Conservation (phyloP, 2,797 vertebrate species). For the Cryptoblepharus egeriae region DNA sequence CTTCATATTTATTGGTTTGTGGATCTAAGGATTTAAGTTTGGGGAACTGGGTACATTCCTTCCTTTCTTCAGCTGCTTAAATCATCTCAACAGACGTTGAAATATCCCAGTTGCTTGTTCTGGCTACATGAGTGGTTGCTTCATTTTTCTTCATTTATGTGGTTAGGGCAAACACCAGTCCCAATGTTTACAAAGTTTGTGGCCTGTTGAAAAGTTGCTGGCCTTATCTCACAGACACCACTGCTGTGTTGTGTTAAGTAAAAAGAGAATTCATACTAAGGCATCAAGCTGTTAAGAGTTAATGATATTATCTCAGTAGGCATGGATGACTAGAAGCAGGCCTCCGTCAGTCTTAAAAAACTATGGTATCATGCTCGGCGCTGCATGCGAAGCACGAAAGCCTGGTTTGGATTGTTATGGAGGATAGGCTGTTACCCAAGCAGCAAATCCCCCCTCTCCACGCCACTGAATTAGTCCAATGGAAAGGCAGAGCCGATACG, state of each 20-base stretch:
- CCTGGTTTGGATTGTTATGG: too few species aligned
- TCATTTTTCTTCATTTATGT: neutral
- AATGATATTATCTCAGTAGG: neutral
- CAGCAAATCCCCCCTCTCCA: too few species aligned
- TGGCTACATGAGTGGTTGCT: neutral
- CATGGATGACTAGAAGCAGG: neutral
- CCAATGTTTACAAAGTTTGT: neutral
- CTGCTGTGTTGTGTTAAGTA: neutral
- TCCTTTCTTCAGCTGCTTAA: conserved; percentile 50
- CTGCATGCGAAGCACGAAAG: too few species aligned
- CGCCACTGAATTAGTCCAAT: too few species aligned
- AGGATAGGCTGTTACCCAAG: too few species aligned
- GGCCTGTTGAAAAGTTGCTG: neutral
- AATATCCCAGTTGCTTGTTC: conserved; percentile 12
- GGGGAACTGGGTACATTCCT: conserved; percentile 2
- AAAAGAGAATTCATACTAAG: neutral
- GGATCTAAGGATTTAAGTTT: conserved; percentile 13
- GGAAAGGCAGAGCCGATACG: too few species aligned
- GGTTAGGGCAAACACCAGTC: conserved; percentile 24
- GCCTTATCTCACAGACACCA: neutral
- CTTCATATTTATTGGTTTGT: conserved; percentile 50
- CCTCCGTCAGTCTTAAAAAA: too few species aligned
- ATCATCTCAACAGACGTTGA: conserved; percentile 46
- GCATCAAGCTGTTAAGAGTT: too few species aligned
- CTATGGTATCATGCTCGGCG: too few species aligned